Evolutionary conservation across 2,113 vertebrate species (phyloP), one percentile per base, ranked within the genome.

Genomic region (Macrotus californicus): DNA sequence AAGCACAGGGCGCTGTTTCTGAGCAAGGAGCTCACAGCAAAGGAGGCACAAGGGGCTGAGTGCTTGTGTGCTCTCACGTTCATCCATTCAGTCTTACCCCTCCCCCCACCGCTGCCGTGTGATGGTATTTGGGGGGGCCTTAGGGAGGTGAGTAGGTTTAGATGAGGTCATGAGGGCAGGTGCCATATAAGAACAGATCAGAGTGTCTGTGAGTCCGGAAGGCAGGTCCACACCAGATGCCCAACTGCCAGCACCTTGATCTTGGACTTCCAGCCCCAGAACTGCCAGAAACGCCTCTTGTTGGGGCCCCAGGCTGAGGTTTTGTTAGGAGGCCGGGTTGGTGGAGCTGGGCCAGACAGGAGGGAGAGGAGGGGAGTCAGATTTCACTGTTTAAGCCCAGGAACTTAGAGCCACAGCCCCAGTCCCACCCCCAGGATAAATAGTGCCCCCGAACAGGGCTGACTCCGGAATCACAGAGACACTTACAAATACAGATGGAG

Each of bases 371-470:
- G 11, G 59, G 59, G 59, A 29, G 59, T 61, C 9, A 29, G 59
- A 7, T 11, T 26, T 29, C 26, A 29, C 26, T 29, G 59, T 29
- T 61, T 12, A 26, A 29, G 59, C 4, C 59, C 26, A 0, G 21
- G 80, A 14, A 41, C 54, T 2, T 21, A 21, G 39, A 31, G 26
- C 39, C 54, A n/a, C n/a, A n/a, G n/a, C n/a, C n/a, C n/a, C 46
- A 2, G 8, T 11, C 46, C 46, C 46, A 7, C 8, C 0, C 39
- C 0, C 1, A 0, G 14, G 80, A 3, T 64, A 6, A 64, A 15
- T 31, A 43, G 6, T 3, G 3, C 18, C 4, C 29, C 46, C 41
- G 0, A 0, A 21, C 59, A 64, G 41, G 59, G 59, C 41, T 0
- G 0, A 21, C 15, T 39, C 29, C 4, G 0, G 11, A 64, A 3